Evolutionary conservation across 2,113 vertebrate species (phyloP).

Genomic region (Ctenomys sociabilis): DNA sequence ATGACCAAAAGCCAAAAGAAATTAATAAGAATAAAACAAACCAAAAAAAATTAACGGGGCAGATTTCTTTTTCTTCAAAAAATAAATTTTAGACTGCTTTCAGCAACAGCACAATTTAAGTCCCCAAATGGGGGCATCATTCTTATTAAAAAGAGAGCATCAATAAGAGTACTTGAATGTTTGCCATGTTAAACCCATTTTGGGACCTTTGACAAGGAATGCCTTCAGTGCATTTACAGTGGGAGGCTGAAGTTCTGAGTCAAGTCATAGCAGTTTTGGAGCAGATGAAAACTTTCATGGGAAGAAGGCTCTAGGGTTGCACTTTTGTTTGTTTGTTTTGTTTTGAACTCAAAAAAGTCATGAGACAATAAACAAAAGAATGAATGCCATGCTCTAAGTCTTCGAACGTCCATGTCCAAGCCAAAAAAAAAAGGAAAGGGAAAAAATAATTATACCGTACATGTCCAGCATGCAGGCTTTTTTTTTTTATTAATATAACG

Average conservation of each 20-base stretch:
- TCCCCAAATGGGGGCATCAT: constrained; percentile 84
- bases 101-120: constrained; percentile 91
- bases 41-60: constrained; percentile 87
- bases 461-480: constrained; percentile 99
- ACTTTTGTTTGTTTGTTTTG: constrained; percentile 87
- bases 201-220: constrained; percentile 90
- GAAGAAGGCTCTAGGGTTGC: constrained; percentile 90
- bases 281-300: constrained; percentile 90
- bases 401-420: constrained; percentile 95
- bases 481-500: constrained; percentile 93
- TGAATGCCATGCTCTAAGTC: constrained; percentile 97
- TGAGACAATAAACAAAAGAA: constrained; percentile 93
- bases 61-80: constrained; percentile 85
- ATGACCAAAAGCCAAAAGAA: constrained; percentile 91
- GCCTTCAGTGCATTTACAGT: constrained; percentile 91
- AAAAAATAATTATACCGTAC: constrained; percentile 94
- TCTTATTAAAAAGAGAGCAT: constrained; percentile 83
- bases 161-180: constrained; percentile 84
- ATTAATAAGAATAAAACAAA: constrained; percentile 82
- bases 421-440: constrained; percentile 84
- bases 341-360: constrained; percentile 96
- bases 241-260: constrained; percentile 90
- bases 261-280: constrained; percentile 93
- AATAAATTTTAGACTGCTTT: constrained; percentile 91
- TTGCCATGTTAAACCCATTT: constrained; percentile 88